Evolutionary conservation across 1,140 invertebrate genomes (phyloP).

Genomic region (Anadara kagoshimensis): DNA sequence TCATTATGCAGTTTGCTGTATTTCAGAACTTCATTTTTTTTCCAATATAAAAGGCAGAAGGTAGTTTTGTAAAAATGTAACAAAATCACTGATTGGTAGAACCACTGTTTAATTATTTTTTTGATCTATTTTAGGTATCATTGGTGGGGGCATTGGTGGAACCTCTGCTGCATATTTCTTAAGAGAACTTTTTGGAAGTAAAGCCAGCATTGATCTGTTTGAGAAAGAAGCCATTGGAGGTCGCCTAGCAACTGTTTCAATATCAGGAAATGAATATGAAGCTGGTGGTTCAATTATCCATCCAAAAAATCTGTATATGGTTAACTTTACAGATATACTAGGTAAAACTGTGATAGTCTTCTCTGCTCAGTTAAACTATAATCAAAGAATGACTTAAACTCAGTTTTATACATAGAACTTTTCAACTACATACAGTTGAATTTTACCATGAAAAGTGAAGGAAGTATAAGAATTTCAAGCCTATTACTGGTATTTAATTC

Average conservation of each 20-base stretch:
- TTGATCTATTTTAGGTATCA: constrained; percentile 72
- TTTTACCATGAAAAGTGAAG: no score
- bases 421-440: not conserved
- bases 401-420: not conserved
- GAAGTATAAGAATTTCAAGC: no score
- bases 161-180: constrained; percentile 79
- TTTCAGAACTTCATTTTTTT: no score
- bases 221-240: constrained; percentile 79
- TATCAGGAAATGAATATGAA: constrained; percentile 77
- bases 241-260: constrained; percentile 75
- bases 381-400: no score
- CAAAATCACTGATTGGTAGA: no score
- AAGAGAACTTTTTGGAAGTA: constrained; percentile 76
- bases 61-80: no score
- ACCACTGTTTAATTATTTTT: no score
- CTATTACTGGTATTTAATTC: no score
- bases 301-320: constrained; percentile 79
- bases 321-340: constrained; percentile 76
- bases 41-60: no score
- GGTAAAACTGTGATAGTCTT: no score
- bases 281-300: constrained; percentile 80
- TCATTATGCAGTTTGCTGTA: no score
- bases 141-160: constrained; percentile 81
- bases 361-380: no score
- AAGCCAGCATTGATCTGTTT: constrained; percentile 75